Base-by-base conservation (phyloP, 2,888 invertebrate species). In the Eucera pruinosa region DNA sequence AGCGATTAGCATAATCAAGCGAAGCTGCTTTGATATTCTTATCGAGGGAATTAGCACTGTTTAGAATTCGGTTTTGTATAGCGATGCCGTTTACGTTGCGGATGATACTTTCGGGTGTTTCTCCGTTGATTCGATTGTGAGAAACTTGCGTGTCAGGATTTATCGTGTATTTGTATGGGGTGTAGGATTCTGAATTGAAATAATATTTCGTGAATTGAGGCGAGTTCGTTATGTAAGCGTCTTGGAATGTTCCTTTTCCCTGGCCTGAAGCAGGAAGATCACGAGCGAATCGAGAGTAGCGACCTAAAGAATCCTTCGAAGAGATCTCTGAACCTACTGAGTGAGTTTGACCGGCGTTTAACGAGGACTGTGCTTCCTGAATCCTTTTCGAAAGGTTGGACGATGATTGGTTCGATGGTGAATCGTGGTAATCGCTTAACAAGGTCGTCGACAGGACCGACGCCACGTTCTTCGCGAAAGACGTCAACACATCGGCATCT, bases 401-500 rank as follows among this genome's bases (percentile, higher is more conserved):
- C 13, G 68, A 57, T 5, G 80, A 80, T 30, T 60, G 81, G 36
- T 73, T 77, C 27, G 20, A 25, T 1, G 68, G 64, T 5, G 45
- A 6, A 2, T 58, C 60, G 1, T 77, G 80, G 6, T 72, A 9
- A 0, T 85, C 80, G 23, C 69, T 47, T 2, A 82, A 27, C 43
- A 85, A 60, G 0, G 80, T 83, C 7, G 89, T 85, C 0, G 89
- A 86, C 18, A 90, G 41, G 1, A 87, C 83, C 0, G 84, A 83
- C 1, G 86, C 90, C 33, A 90, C 83, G 61, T 86, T 88, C 61
- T 85, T 85, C 6, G 89, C 83, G 61, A 89, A 73, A 15, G 83
- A 86, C 30, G 86, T 81, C 70, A 90, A 65, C 41, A 87, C 82
- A 50, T 88, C 86, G 4, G 87, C 77, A 79, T 76, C 89, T 89